A percentile compares a stretch with the other conserved stretches of the same genome.
These are phyloP conservation scores for Pocillopora grandis DNA, from an alignment of 92 coral and sea anemone genomes.

Conservation along the genomic window DNA sequence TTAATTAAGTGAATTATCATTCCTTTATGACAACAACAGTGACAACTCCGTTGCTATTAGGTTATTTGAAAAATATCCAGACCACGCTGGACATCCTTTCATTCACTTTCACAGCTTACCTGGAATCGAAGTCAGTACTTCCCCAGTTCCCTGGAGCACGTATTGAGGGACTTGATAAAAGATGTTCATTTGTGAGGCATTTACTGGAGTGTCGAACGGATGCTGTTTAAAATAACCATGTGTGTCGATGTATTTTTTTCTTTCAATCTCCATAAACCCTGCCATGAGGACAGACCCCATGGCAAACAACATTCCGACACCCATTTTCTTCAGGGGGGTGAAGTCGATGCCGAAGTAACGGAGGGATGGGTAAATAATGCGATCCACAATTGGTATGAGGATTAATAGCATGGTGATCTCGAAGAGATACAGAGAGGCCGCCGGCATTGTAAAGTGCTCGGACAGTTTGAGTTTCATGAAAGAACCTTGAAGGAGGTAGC, in stretches of 20 bases:
- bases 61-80: no score
- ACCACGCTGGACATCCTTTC: no score
- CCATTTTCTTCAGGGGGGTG: conserved; percentile 58
- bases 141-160: conserved; percentile 87
- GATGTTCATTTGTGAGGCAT: conserved; percentile 69
- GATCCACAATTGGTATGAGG: conserved; percentile 46
- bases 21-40: no score
- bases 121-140: conserved; percentile 90
- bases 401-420: conserved; percentile 40
- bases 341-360: conserved; percentile 37
- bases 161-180: conserved; percentile 95
- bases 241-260: conserved; percentile 26
- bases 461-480: conserved; percentile 59
- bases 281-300: conserved; percentile 53
- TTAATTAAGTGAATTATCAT: no score
- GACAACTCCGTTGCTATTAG: no score
- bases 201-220: conserved; percentile 50
- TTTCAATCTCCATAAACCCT: conserved; percentile 49
- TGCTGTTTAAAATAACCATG: conserved; percentile 37
- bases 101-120: conserved; percentile 44
- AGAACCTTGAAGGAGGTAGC: conserved; percentile 59
- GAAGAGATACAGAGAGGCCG: conserved; percentile 69
- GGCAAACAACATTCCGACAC: conserved; percentile 51
- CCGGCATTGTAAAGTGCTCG: conserved; percentile 56
- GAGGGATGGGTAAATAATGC: conserved; percentile 44